Evolutionary conservation across 2,888 invertebrate genomes (phyloP), one percentile per base, ranked within the genome.

Genomic region (Epistrophe eligans): DNA sequence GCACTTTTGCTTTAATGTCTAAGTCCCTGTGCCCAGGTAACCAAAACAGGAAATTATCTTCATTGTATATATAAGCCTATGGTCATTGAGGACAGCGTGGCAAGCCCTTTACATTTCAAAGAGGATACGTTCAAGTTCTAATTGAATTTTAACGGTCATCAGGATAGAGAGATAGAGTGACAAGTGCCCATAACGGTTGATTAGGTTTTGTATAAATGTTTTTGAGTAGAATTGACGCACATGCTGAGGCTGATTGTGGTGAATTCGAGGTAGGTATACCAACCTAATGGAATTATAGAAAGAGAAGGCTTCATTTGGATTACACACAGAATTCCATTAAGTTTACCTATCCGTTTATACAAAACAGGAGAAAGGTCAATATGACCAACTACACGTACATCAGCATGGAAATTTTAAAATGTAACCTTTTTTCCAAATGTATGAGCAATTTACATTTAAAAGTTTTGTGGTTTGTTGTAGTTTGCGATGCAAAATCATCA

Each of bases 41-140:
- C 28, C 71, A 45, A 72, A 80, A 80, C 84, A 67, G 84, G 84
- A 84, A 72, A 84, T 80, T 80, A 84, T 84, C 67, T 48, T 38
- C 66, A 45, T 80, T 84, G 79, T 66, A 24, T 24, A 24, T 3
- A 1, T 24, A 71, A 17, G 79, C 58, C 79, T 55, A 60, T 74
- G 64, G 70, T 70, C 79, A 71, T 58, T 84, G 70, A 52, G 55
- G 58, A 38, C 67, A 32, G 35, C n/a, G 50, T 19, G 67, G 50
- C 50, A 19, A 67, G 60, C 66, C 77, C 72, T 72, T 80, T 48
- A n/a, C 57, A 45, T 32, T 66, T 66, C 28, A 76, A 73, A 64
- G 24, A 24, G 28, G 67, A 62, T 62, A 57, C 55, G 45, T 76
- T 35, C 24, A 55, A 45, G 45, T 11, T 62, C 62, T 76, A 76